Evolutionary conservation across 2,888 invertebrate genomes (phyloP).

Genomic region (Drosophila stalkeri): DNA sequence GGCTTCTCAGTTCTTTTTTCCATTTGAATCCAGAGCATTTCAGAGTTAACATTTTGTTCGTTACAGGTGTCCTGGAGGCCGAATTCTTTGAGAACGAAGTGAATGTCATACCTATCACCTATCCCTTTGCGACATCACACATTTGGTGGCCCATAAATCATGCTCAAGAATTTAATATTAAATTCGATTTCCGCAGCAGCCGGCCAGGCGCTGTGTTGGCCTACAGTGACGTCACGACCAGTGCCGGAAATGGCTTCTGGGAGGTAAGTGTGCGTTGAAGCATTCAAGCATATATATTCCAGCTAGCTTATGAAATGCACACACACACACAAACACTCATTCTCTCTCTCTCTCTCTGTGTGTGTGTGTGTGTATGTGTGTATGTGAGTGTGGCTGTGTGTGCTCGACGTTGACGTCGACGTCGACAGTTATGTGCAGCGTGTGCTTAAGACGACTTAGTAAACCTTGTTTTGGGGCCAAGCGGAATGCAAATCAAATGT

Average conservation of each 20-base stretch:
- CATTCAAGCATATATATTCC: constrained; percentile 63
- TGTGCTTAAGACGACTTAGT: constrained; percentile 76
- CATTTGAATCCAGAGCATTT: constrained; percentile 9
- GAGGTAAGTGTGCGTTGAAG: constrained; percentile 88
- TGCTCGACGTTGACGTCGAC: constrained; percentile 25
- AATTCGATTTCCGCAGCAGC: constrained; percentile 94
- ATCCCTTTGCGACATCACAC: constrained; percentile 95
- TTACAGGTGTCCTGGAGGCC: constrained; percentile 89
- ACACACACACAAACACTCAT: constrained; percentile 24
- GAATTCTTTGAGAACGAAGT: constrained; percentile 94
- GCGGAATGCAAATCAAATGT: constrained; percentile 75
- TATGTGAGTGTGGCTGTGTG: too few species aligned
- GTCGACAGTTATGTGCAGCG: constrained; percentile 56
- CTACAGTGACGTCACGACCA: constrained; percentile 91
- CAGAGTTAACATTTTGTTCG: constrained; percentile 13
- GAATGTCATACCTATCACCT: constrained; percentile 95
- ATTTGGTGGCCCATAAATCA: constrained; percentile 95
- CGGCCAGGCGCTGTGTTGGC: constrained; percentile 93
- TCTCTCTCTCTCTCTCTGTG: not conserved
- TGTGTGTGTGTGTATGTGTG: not conserved
- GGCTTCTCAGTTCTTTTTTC: not conserved
- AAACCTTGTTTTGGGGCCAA: constrained; percentile 62
- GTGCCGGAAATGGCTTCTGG: constrained; percentile 93
- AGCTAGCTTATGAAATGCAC: constrained; percentile 60
- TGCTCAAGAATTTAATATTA: constrained; percentile 90